Evolutionary conservation across 2,888 invertebrate genomes (phyloP).

Genomic region (Noctua pronuba): DNA sequence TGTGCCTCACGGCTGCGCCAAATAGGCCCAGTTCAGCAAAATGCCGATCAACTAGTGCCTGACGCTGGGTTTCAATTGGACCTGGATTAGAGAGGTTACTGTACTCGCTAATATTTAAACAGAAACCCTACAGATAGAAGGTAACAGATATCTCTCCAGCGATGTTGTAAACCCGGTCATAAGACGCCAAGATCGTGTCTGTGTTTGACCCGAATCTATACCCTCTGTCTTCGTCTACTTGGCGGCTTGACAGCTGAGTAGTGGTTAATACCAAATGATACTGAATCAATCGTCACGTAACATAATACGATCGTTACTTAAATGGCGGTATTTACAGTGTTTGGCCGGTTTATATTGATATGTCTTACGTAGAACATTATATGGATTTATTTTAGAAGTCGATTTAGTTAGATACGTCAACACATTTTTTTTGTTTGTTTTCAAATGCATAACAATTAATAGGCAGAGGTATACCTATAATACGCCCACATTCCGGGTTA

Average conservation of each 20-base stretch:
- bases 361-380: slow-evolving; percentile 16
- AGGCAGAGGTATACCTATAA: neutral
- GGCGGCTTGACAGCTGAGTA: slow-evolving; percentile 48
- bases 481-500: neutral
- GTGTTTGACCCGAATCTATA: slow-evolving; percentile 53
- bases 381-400: slow-evolving; percentile 1
- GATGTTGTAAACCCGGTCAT: slow-evolving; percentile 59
- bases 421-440: neutral
- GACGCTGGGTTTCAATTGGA: too few relatives aligned
- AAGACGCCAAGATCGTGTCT: slow-evolving; percentile 57
- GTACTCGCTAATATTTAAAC: slow-evolving; percentile 1
- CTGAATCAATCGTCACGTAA: slow-evolving; percentile 59
- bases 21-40: too few relatives aligned
- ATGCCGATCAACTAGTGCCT: too few relatives aligned
- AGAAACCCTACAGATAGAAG: slow-evolving; percentile 35
- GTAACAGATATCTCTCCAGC: slow-evolving; percentile 61
- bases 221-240: slow-evolving; percentile 57
- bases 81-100: too few relatives aligned
- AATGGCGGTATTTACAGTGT: slow-evolving; percentile 28
- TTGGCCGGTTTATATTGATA: slow-evolving; percentile 30
- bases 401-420: neutral
- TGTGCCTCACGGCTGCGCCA: too few relatives aligned
- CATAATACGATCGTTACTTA: slow-evolving; percentile 48
- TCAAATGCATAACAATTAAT: neutral
- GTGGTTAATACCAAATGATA: slow-evolving; percentile 54